Evolutionary conservation across 92 coral and sea anemone genomes (phyloP), one percentile per base, ranked within the genome.

Genomic region (Siderastrea siderea): DNA sequence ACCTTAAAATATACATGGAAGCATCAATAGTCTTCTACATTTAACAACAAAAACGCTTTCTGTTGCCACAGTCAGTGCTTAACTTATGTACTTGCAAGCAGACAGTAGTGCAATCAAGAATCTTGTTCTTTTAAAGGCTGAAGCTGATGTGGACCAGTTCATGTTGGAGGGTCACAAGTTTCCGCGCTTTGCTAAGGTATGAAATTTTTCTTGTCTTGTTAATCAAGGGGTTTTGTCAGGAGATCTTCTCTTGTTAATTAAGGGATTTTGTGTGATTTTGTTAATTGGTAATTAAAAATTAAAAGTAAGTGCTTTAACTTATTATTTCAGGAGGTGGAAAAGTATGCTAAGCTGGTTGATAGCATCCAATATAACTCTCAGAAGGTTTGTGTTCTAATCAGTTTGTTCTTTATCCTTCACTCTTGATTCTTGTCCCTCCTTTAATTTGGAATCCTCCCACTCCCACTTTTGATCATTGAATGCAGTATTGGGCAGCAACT

Each of bases 91-190:
- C 38, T 26, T 64, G 7, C 12, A 0, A 4, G 9, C 43, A 16
- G 68, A 2, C 68, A 64, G 68, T 2, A 15, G 76, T 47, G 17
- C 5, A 71, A 49, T 6, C 48, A 13, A 26, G 7, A 73, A 14
- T 19, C 16, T 59, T 59, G 8, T 72, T 58, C 11, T 19, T 63
- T 62, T 83, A 3, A 52, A 95, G 96, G 99, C 99, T 50, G 99
- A 97, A 26, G 98, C 93, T 5, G 98, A 97, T 74, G 94, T 97
- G 14, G 99, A 97, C 13, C 93, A 94, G 86, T 97, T 97, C 79
- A 91, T 97, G 76, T 92, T 97, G 74, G 99, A 97, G 80, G 99
- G 99, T 7, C 99, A 97, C 90, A 94, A 97, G 82, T 97, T 97
- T 85, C 93, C 94, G 70, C 91, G 96, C 59, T 97, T 94, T 94